A percentile compares a stretch with the other conserved stretches of the same genome.
These are phyloP conservation scores for Xanthorhoe designata DNA, from an alignment of 2,888 invertebrate species.

Conservation along the genomic window DNA sequence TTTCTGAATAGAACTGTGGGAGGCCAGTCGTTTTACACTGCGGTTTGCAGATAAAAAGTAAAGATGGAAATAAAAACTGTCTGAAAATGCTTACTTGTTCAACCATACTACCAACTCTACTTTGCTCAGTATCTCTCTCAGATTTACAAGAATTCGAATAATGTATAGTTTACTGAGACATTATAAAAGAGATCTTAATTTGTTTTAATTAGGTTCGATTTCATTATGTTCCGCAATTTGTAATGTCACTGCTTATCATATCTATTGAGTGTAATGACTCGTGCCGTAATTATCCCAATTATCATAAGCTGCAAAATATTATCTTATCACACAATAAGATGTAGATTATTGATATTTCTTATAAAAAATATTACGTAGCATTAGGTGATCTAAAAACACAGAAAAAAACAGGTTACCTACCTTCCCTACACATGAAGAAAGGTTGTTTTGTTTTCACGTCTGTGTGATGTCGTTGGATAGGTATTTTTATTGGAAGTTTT, in stretches of 20 bases:
- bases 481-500: no score
- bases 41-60: no score
- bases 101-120: not conserved
- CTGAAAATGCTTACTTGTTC: not conserved
- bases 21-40: no score
- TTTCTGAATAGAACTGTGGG: no score
- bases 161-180: slow-evolving; percentile 10
- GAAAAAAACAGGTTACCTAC: no score
- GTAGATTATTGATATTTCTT: not conserved
- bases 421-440: no score
- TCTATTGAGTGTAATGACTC: not conserved
- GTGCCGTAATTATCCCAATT: not conserved
- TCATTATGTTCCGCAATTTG: slow-evolving; percentile 1
- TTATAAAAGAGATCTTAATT: slow-evolving; percentile 15
- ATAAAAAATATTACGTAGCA: no score
- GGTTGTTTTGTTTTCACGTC: no score
- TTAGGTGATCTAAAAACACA: no score
- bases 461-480: no score
- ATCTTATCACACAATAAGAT: not conserved
- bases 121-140: slow-evolving; percentile 9
- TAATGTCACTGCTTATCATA: not conserved
- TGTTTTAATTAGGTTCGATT: slow-evolving; percentile 5
- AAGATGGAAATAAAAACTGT: not conserved
- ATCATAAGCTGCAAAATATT: not conserved
- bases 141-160: slow-evolving; percentile 2